Evolutionary conservation across 37 sponge, comb jelly and placozoan genomes (phyloP).

Genomic region (Beroe ovata): DNA sequence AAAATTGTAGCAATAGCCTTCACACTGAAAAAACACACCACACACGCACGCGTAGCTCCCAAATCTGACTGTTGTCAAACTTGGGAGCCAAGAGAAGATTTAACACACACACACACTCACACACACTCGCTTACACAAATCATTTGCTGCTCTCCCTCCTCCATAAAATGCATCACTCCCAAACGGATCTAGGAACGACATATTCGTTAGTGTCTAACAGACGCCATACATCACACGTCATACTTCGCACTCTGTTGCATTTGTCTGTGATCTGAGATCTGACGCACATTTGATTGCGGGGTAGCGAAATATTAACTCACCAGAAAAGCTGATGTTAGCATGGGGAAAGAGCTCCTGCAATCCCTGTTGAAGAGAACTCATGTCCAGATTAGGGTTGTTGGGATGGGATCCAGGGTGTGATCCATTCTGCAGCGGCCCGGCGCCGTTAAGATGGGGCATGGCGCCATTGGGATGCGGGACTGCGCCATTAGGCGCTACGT

Average conservation of each 20-base stretch:
- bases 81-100: too few relatives aligned
- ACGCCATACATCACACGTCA: too few relatives aligned
- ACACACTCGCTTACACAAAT: slow-evolving; percentile 42
- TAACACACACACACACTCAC: too few relatives aligned
- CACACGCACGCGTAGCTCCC: too few relatives aligned
- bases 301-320: too few relatives aligned
- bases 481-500: background rate
- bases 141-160: slow-evolving; percentile 24
- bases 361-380: slow-evolving; percentile 44
- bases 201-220: too few relatives aligned
- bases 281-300: too few relatives aligned
- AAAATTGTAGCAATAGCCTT: too few relatives aligned
- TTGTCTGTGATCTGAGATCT: too few relatives aligned
- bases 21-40: too few relatives aligned
- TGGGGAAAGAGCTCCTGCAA: slow-evolving; percentile 66
- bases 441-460: background rate
- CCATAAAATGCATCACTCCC: slow-evolving; percentile 54
- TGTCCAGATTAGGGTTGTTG: slow-evolving; percentile 18
- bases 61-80: too few relatives aligned
- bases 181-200: slow-evolving; percentile 49
- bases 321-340: slow-evolving; percentile 65
- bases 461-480: background rate
- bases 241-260: too few relatives aligned
- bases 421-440: background rate
- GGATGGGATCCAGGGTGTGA: background rate